Evolutionary conservation across 2,888 invertebrate species (phyloP).

Genomic region (Folsomia candida): DNA sequence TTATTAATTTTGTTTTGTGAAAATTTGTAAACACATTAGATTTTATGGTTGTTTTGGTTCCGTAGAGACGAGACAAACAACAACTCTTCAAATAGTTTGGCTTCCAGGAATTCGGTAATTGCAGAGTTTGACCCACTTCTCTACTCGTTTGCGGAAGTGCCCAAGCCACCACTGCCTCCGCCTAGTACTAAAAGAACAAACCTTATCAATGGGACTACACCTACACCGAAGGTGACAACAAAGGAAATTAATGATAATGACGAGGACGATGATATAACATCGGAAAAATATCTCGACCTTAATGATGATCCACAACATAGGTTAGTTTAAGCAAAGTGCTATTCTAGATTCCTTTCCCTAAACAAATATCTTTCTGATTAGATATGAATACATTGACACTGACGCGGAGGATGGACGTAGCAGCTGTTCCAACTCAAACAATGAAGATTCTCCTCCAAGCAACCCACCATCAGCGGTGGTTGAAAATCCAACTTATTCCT

Average conservation of each 20-base stretch:
- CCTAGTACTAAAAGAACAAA: too few relatives aligned
- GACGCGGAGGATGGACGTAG: constrained; percentile 20
- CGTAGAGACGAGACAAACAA: constrained; percentile 17
- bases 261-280: too few relatives aligned
- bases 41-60: not conserved
- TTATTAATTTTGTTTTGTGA: constrained; percentile 15
- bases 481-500: not conserved
- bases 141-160: not conserved
- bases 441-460: constrained; percentile 14
- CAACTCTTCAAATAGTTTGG: constrained; percentile 33
- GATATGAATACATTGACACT: constrained; percentile 36
- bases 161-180: not conserved
- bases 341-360: too few relatives aligned
- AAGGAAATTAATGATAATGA: too few relatives aligned
- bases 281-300: constrained; percentile 18
- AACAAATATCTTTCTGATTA: too few relatives aligned
- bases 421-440: constrained; percentile 13
- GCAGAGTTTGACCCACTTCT: constrained; percentile 48
- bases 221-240: too few relatives aligned
- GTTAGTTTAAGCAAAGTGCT: too few relatives aligned
- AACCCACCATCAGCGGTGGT: not conserved
- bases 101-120: constrained; percentile 44
- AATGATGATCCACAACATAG: constrained; percentile 31
- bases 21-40: too few relatives aligned
- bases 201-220: too few relatives aligned